Conservation (phyloP, 2,888 invertebrate species). For the Eubasilissa splendida region DNA sequence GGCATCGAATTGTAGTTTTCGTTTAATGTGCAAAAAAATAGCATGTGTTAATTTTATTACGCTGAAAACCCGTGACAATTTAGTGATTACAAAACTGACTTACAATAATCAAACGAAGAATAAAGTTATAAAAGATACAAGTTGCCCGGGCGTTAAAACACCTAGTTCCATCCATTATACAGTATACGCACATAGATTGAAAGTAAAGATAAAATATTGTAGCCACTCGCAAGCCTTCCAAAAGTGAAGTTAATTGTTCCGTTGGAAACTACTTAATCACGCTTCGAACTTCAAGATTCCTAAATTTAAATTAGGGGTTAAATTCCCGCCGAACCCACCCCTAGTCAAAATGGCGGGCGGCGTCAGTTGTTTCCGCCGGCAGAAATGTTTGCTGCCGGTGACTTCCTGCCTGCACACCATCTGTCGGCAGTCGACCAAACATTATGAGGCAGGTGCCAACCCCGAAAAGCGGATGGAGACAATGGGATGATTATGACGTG, state of each 20-base stretch:
- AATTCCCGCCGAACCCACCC: conserved; percentile 28
- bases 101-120: too few species aligned
- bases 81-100: too few species aligned
- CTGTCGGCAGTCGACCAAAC: conserved; percentile 39
- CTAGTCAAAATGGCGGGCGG: conserved; percentile 43
- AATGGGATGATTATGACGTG: conserved; percentile 1
- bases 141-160: too few species aligned
- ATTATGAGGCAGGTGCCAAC: conserved; percentile 13
- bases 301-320: conserved; percentile 23
- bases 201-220: too few species aligned
- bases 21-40: too few species aligned
- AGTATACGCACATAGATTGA: too few species aligned
- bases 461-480: conserved; percentile 6
- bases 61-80: too few species aligned
- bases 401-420: conserved; percentile 52
- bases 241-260: neutral
- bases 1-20: too few species aligned
- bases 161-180: too few species aligned
- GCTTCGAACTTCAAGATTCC: conserved; percentile 13
- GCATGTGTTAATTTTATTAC: too few species aligned
- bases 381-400: conserved; percentile 34
- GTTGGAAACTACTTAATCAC: conserved; percentile 14
- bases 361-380: conserved; percentile 53
- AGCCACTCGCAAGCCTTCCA: neutral
- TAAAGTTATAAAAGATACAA: too few species aligned